Evolutionary conservation across 2,888 invertebrate species (phyloP).

Genomic region (Lissocephala sabroskyi): DNA sequence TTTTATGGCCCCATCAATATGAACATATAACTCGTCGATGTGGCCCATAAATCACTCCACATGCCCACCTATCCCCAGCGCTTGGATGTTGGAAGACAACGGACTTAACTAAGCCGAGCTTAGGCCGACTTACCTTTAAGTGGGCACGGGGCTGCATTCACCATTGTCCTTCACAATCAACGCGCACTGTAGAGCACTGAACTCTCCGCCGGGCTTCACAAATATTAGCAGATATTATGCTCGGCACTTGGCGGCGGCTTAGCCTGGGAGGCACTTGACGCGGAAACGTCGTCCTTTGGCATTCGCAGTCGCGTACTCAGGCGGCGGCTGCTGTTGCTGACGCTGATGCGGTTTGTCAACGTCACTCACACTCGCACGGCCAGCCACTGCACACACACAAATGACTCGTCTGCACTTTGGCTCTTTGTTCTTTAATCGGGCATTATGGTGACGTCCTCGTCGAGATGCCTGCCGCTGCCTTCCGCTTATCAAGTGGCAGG

Average conservation of each 20-base stretch:
- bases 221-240: constrained; percentile 60
- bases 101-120: constrained; percentile 2
- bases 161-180: constrained; percentile 46
- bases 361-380: no score
- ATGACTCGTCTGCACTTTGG: constrained; percentile 38
- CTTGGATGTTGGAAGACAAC: no score
- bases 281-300: constrained; percentile 9
- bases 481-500: constrained; percentile 38
- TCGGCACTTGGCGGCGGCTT: constrained; percentile 2
- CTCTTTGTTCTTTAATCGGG: constrained; percentile 35
- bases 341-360: no score
- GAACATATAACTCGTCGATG: constrained; percentile 5
- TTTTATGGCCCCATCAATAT: not conserved
- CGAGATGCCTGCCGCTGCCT: constrained; percentile 5
- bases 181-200: constrained; percentile 26
- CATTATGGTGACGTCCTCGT: constrained; percentile 39
- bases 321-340: constrained; percentile 12
- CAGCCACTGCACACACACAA: constrained; percentile 53
- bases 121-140: constrained; percentile 44
- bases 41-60: no score
- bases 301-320: constrained; percentile 3
- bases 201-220: constrained; percentile 42
- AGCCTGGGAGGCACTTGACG: constrained; percentile 14
- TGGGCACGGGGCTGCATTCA: not conserved
- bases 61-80: no score